These are phyloP conservation scores for Ennomos quercinarius DNA, from an alignment of 2,888 invertebrate species.

Conservation along the genomic window DNA sequence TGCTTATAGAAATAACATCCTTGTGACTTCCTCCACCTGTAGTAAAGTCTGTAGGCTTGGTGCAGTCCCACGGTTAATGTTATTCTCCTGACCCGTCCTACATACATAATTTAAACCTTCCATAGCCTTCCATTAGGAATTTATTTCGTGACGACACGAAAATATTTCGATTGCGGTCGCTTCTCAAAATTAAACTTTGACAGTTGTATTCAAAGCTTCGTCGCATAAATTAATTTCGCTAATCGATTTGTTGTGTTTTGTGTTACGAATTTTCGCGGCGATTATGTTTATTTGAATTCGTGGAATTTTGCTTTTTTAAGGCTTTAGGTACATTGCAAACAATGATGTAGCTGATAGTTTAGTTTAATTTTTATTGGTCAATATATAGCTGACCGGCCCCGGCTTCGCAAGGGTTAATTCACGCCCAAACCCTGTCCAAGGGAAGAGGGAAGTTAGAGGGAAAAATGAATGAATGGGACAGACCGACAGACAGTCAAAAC, in stretches of 20 bases:
- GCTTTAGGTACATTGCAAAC: neutral
- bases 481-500: too few relatives aligned
- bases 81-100: constrained; percentile 58
- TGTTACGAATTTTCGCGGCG: constrained; percentile 21
- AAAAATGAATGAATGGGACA: too few relatives aligned
- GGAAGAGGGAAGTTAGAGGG: too few relatives aligned
- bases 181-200: constrained; percentile 47
- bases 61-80: constrained; percentile 51
- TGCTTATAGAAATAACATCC: neutral
- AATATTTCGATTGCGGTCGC: constrained; percentile 50
- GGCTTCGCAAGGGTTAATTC: too few relatives aligned
- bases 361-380: too few relatives aligned
- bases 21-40: constrained; percentile 2
- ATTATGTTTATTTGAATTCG: constrained; percentile 19
- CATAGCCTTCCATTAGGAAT: constrained; percentile 54
- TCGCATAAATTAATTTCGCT: constrained; percentile 32
- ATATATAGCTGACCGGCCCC: too few relatives aligned
- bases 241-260: constrained; percentile 30
- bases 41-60: constrained; percentile 21
- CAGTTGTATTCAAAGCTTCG: constrained; percentile 33
- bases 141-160: constrained; percentile 58
- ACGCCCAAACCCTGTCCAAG: too few relatives aligned
- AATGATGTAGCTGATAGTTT: too few relatives aligned
- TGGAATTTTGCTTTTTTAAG: neutral
- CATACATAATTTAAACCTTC: constrained; percentile 64